Base-by-base conservation (phyloP, 2,113 vertebrate genomes). In the Serinus canaria region DNA sequence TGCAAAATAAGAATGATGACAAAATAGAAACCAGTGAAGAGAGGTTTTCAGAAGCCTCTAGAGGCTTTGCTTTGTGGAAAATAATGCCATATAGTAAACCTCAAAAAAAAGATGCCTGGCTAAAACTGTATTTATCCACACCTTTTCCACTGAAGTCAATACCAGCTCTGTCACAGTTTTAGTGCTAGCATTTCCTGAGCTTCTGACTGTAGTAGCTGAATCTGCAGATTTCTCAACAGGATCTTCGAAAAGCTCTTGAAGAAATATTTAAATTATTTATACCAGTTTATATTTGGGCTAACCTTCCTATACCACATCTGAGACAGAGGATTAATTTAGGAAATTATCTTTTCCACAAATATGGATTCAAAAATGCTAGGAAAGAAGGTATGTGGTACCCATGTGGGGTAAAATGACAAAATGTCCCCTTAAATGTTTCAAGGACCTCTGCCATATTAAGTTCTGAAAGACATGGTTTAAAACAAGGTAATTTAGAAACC, bases 361-460 rank as follows among this genome's bases (percentile, higher is more conserved):
- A 68, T 6, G 2, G 8, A 76, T 76, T 88, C 0, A 56, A 96
- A 95, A 81, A 66, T 75, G 2, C 6, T 56, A 43, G 5, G 22
- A 78, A 67, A 15, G 8, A 63, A 9, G 67, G 6, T 46, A 58
- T 69, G 41, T 43, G 41, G 41, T 43, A 43, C 41, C 15, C 15
- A 28, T 2, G 3, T 30, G 16, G 11, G 55, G 19, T 5, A 86
- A 90, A 84, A 49, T 9, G 5, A n/a, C 11, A 52, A 2, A 33
- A 30, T 7, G 2, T 84, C 10, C 7, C 6, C 19, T 73, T 58
- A 58, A 63, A 46, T 70, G 66, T 46, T 67, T 69, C 35, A 58
- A 60, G 59, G 7, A 9, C 1, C 2, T 10, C 2, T 5, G 1
- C 6, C 4, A 10, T 80, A 53, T 44, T 23, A 64, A 14, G 25